These are phyloP conservation scores for Symphodus melops DNA, from an alignment of 2,113 vertebrate species.

Conservation along the genomic window DNA sequence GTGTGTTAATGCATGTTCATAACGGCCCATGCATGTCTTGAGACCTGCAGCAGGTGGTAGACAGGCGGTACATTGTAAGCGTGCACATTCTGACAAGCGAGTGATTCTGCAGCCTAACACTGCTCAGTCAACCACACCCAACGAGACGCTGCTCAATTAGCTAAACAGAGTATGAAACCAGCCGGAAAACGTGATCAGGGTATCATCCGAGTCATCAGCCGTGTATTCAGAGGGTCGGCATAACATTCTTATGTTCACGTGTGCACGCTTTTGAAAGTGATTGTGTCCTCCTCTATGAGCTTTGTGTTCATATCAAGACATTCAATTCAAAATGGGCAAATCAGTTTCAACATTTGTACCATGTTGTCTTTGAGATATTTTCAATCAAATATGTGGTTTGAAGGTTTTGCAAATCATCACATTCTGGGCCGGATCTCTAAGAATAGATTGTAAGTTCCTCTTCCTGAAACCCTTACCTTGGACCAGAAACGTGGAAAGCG, in stretches of 20 bases:
- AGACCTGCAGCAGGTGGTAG: conserved; percentile 15
- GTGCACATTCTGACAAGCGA: conserved; percentile 10
- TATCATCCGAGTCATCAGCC: not conserved
- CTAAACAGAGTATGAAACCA: conserved; percentile 8
- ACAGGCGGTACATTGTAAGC: conserved; percentile 15
- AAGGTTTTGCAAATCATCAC: too few species aligned
- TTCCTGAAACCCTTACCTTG: too few species aligned
- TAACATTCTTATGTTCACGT: not conserved
- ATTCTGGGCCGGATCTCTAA: too few species aligned
- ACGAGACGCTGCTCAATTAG: conserved; percentile 9
- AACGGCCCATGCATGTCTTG: not conserved
- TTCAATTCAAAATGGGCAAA: too few species aligned
- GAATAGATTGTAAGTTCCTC: too few species aligned
- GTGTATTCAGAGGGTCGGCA: conserved; percentile 6
- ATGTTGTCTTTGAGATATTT: too few species aligned
- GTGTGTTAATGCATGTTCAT: not conserved
- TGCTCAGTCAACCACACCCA: conserved; percentile 18
- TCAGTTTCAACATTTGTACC: too few species aligned
- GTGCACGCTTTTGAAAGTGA: not conserved
- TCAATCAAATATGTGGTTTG: too few species aligned
- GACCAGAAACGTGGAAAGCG: too few species aligned
- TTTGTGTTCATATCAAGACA: too few species aligned
- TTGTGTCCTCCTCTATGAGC: too few species aligned
- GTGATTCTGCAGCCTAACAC: conserved; percentile 17
- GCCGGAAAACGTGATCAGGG: not conserved